These are phyloP conservation scores for Aporophyla nigra DNA, from an alignment of 2,888 invertebrate species.

Conservation along the genomic window DNA sequence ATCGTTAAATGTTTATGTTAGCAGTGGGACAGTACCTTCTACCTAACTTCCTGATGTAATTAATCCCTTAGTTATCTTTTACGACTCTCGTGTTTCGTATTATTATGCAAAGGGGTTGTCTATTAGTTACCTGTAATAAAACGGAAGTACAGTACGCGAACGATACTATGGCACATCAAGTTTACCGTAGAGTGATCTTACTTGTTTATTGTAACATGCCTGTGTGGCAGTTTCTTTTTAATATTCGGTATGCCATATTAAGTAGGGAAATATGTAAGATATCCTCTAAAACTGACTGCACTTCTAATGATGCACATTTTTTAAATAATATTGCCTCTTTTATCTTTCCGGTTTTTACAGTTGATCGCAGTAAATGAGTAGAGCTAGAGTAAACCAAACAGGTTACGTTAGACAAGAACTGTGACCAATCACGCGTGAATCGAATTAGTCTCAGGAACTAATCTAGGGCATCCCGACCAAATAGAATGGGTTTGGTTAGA, in stretches of 20 bases:
- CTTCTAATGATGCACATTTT: too few relatives aligned
- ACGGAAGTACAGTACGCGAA: not conserved
- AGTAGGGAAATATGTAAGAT: too few relatives aligned
- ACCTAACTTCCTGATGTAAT: conserved; percentile 29
- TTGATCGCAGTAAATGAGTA: too few relatives aligned
- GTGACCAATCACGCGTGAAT: too few relatives aligned
- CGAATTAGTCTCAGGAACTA: too few relatives aligned
- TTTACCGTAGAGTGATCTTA: not conserved
- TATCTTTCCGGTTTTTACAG: too few relatives aligned
- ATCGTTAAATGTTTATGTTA: conserved; percentile 46
- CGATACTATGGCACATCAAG: conserved; percentile 8
- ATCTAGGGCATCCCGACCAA: too few relatives aligned
- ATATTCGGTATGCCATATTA: not conserved
- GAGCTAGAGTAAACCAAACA: too few relatives aligned
- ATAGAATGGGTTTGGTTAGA: too few relatives aligned
- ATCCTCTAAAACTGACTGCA: too few relatives aligned
- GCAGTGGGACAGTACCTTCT: conserved; percentile 12
- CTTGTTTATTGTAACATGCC: not conserved
- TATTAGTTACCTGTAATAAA: conserved; percentile 41
- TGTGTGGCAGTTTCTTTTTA: not conserved
- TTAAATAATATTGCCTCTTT: too few relatives aligned
- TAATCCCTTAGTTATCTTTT: conserved; percentile 48
- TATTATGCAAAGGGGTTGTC: conserved; percentile 33
- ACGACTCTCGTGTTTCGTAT: conserved; percentile 19
- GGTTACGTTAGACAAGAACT: too few relatives aligned